Base-by-base conservation (phyloP, 53 echinoderm and acorn worm genomes). In the Arbacia lixula region DNA sequence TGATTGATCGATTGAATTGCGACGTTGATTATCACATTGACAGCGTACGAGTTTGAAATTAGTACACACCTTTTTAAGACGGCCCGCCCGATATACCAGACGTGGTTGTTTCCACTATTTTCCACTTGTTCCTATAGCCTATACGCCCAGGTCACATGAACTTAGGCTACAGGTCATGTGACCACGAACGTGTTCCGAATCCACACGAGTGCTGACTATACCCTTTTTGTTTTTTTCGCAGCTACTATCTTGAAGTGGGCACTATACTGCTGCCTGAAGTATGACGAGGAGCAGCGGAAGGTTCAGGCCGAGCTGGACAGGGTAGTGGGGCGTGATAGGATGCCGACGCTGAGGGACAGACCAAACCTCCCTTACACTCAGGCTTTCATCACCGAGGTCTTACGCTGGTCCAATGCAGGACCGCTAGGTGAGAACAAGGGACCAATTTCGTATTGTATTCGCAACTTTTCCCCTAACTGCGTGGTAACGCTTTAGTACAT, bases 241-340 rank as follows among this genome's bases (percentile, higher is more conserved):
- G 85, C 90, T 43, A 50, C 86, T 32, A 80, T 73, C 12, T 39
- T 90, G 20, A 42, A 54, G 16, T 90, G 90, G 90, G 43, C 90
- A 24, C 32, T 90, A 42, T 72, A 72, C 20, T 61, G 63, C 58
- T 69, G 79, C 33, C 57, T 53, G 3, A 68, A 69, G 6, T 55
- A 57, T 56, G 35, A 58, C 19, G 51, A 68, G 10, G 80, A 53
- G 0, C 90, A 90, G 72, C 25, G 33, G 17, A 69, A 80, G 36
- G 60, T 90, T 12, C 86, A 86, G 20, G 66, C 68, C 12, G 90
- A 90, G 42, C 29, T 90, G 21, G 86, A 86, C 32, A 26, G 50
- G 25, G 90, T 86, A 2, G 63, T 80, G 29, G 90, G 90, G 21
- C 79, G 79, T 24, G 55, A 43, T 34, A 57, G 86, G 10, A 42